A percentile compares a stretch with the other conserved stretches of the same genome.
Evolutionary conservation across 2,797 vertebrate species (phyloP).

Genomic region (Crenuchus spilurus): DNA sequence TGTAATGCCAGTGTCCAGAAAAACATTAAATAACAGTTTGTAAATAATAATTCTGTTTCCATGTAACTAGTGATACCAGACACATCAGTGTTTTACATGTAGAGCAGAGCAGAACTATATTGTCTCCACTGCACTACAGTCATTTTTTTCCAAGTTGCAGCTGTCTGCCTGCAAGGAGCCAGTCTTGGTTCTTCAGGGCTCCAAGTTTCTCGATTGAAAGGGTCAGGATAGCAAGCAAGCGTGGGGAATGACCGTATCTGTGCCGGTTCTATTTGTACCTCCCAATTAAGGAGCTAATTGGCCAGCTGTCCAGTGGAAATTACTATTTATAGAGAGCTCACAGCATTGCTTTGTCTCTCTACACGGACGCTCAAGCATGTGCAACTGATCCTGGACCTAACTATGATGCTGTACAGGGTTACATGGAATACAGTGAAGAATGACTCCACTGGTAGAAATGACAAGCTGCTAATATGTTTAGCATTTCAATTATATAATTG

Average conservation of each 20-base stretch:
- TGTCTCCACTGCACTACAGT: not conserved
- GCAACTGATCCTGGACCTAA: not conserved
- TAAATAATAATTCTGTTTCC: too few relatives aligned
- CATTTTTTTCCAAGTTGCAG: not conserved
- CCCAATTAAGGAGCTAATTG: constrained; percentile 25
- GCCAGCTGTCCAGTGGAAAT: constrained; percentile 7
- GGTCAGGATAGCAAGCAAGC: not conserved
- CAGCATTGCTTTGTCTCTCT: not conserved
- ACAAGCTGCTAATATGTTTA: not conserved
- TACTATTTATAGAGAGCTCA: constrained; percentile 11
- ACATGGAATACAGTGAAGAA: too few relatives aligned
- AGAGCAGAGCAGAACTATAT: not conserved
- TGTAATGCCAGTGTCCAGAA: too few relatives aligned
- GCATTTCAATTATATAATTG: not conserved
- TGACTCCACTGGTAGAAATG: too few relatives aligned
- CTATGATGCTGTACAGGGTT: not conserved
- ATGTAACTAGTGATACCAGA: too few relatives aligned
- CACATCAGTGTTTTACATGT: too few relatives aligned
- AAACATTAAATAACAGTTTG: too few relatives aligned
- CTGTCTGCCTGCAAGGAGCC: constrained; percentile 13
- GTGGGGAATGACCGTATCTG: not conserved
- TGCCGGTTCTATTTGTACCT: constrained; percentile 1
- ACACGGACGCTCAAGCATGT: not conserved
- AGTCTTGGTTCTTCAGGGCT: constrained; percentile 13
- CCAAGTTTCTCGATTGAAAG: not conserved